A percentile compares a stretch with the other conserved stretches of the same genome.
phyloP scores from a whole-genome alignment of 2,113 vertebrate genomes.

The Aphelocoma coerulescens region DNA sequence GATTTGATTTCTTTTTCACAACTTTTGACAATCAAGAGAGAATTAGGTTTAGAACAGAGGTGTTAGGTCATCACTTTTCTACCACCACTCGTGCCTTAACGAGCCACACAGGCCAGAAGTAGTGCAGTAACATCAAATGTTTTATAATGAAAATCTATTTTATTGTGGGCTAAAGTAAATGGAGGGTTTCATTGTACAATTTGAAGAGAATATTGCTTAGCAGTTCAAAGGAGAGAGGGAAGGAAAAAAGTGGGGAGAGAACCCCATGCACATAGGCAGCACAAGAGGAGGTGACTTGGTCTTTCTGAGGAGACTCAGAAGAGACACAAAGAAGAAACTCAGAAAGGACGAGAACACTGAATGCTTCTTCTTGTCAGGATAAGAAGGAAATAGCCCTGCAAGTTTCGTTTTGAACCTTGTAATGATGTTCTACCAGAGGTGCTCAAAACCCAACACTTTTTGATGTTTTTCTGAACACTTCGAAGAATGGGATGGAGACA shows the following conservation, averaged over 20 bases:
- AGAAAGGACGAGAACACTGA: neutral
- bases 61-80: slow-evolving; percentile 17
- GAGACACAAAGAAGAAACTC: neutral
- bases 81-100: neutral
- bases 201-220: neutral
- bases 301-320: neutral
- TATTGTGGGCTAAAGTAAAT: slow-evolving; percentile 45
- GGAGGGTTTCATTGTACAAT: slow-evolving; percentile 20
- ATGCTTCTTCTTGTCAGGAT: neutral
- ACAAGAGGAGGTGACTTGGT: neutral
- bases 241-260: neutral
- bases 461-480: neutral
- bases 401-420: neutral
- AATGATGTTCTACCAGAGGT: neutral
- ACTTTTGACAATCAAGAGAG: slow-evolving; percentile 36
- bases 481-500: neutral
- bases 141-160: slow-evolving; percentile 53
- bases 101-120: neutral
- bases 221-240: neutral
- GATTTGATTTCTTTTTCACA: slow-evolving; percentile 56
- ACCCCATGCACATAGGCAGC: neutral
- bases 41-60: slow-evolving; percentile 51
- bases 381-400: neutral
- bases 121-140: slow-evolving; percentile 14
- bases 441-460: neutral